A percentile compares a stretch with the other conserved stretches of the same genome.
These are phyloP conservation scores for Stenotaenia linearis DNA, from an alignment of 2,888 invertebrate genomes.

Conservation along the genomic window DNA sequence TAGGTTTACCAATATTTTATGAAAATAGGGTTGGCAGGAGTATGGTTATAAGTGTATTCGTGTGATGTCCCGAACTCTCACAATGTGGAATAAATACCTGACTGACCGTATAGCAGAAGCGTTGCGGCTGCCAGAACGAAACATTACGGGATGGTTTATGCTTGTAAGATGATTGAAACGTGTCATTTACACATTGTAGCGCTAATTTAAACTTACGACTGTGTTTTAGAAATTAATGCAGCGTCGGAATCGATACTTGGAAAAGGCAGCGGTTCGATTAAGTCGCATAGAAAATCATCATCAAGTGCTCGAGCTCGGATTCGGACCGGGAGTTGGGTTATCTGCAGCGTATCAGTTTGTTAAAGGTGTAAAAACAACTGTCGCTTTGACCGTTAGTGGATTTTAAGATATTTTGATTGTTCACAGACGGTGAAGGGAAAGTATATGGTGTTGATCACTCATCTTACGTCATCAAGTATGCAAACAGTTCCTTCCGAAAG, in stretches of 20 bases:
- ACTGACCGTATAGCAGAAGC: not conserved
- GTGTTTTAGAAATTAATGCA: slow-evolving; percentile 8
- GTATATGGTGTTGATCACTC: slow-evolving; percentile 27
- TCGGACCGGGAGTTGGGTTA: slow-evolving; percentile 28
- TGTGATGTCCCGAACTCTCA: no score
- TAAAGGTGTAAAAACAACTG: not conserved
- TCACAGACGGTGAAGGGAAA: slow-evolving; percentile 29
- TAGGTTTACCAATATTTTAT: not conserved
- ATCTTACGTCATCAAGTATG: not conserved
- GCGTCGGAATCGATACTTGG: not conserved
- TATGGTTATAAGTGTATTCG: not conserved
- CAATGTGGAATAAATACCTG: not conserved
- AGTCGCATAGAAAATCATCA: slow-evolving; percentile 20
- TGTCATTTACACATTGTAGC: not conserved
- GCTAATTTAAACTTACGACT: no score
- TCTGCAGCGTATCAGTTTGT: not conserved
- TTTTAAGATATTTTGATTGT: not conserved
- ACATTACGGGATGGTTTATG: not conserved
- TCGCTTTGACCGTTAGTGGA: not conserved
- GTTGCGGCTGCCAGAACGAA: not conserved
- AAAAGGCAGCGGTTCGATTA: slow-evolving; percentile 21
- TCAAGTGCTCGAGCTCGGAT: slow-evolving; percentile 19
- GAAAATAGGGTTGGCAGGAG: not conserved
- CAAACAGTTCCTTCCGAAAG: not conserved
- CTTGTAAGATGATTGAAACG: not conserved